Evolutionary conservation across 2,113 vertebrate genomes (phyloP), one percentile per base, ranked within the genome.

Genomic region (Rattus rattus): DNA sequence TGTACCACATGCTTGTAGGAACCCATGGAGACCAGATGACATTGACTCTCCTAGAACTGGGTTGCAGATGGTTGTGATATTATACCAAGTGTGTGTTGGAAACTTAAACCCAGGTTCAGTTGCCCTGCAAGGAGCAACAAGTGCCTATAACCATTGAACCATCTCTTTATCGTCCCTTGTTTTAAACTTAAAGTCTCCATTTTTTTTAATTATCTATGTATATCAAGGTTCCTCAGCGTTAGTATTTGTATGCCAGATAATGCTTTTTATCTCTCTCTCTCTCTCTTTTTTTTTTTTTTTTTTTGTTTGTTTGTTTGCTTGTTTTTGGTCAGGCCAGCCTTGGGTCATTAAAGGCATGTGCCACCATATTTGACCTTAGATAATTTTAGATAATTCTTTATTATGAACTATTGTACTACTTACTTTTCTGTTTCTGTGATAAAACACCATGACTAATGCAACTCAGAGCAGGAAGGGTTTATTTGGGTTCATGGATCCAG

Each of bases 131-230:
- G 77, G 77, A 80, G 52, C 80, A 83, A 36, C 33, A 59, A 56
- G 20, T 24, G 20, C 2, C 39, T 20, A 59, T 61, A 59, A 59
- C 11, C 20, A n/a, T 20, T 83, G 80, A 59, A n/a, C 11, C 80
- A 61, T 61, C 80, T 83, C 80, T n/a, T 20, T 56, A 81, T 8
- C 52, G 7, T 47, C 30, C 87, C 39, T 76, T 22, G 89, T 88
- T 92, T 96, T 75, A 83, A 80, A 73, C 69, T 92, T 88, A 52
- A 94, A 86, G 59, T 90, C 20, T 83, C 14, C 85, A 7, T 7
- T 95, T 5, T 85, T 26, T 95, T 97, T 33, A n/a, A 28, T 94
- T 90, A 91, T 5, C 69, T 63, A 0, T 92, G 12, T 93, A 54
- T 69, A 77, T 28, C 33, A 92, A n/a, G 12, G 22, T 90, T n/a